Evolutionary conservation across 2,797 vertebrate species (phyloP), one percentile per base, ranked within the genome.

Genomic region (Acipenser transmontanus): DNA sequence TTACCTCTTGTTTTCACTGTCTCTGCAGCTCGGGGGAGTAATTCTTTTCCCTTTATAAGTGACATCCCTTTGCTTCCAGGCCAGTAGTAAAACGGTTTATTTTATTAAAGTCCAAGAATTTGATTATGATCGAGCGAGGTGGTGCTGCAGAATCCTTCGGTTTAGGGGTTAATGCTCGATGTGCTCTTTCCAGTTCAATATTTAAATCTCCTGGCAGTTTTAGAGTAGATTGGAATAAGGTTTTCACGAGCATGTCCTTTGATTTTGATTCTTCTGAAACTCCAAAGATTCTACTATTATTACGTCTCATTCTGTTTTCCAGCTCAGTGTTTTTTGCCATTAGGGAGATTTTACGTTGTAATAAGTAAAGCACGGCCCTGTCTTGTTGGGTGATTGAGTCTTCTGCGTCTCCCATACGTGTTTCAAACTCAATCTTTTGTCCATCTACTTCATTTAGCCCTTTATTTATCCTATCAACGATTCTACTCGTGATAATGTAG

Each of bases 71-170:
- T 68, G 10, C 13, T 51, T 69, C 61, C 63, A 75, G 0, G 57
- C 68, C 49, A 52, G 11, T n/a, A 54, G 51, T 2, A 71, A 17
- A 17, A 20, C 8, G 7, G 34, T 54, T 48, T 75, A 52, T 47
- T 70, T 67, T 2, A 70, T 9, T 62, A 12, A 57, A 73, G 59
- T 72, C 54, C 11, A 7, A 10, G 56, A 17, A 62, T 8, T 61
- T 7, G 10, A 71, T 47, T 0, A 61, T 64, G 0, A 75, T 71
- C 2, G 62, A 68, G 0, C 52, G 47, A 0, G 52, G 59, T 1
- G 71, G 59, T 4, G 47, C 17, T 34, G 34, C 34, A 34, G 0
- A 68, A 1, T 70, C 50, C 8, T 63, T 9, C 0, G 67, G 66
- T 50, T 63, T 73, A 52, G 8, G 47, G 5, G 59, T 68, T 47